Base-by-base conservation (phyloP, 2,797 vertebrate genomes). In the Masticophis lateralis region DNA sequence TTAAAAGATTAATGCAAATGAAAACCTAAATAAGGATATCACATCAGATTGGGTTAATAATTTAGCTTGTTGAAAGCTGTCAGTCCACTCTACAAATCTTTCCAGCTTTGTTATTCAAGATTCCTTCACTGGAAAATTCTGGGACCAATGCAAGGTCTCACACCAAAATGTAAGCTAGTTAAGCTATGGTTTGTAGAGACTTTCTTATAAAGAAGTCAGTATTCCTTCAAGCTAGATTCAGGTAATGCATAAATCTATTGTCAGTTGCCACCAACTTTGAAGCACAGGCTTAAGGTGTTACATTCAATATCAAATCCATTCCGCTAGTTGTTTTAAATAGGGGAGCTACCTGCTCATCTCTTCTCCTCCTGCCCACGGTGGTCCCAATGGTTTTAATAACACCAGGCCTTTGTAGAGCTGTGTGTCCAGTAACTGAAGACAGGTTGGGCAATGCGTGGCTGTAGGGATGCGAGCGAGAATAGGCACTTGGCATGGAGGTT, bases 401-500 rank as follows among this genome's bases (percentile, higher is more conserved):
- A 0, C 99, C 99, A 0, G 99, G 99, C 63, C 99, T 98, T 7
- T 99, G 98, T 79, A 99, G 98, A 0, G 98, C 96, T 57, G 99
- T 98, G 97, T 99, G 99, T 0, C 98, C 98, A 0, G 99, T 96
- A 61, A 99, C 97, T 0, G 98, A 98, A 0, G 98, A 98, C 43
- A 99, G 98, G 5, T 98, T 99, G 43, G 98, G 98, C 96, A 99
- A 97, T 0, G 98, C 98, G 66, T 99, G 98, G 96, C 98, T 98
- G 94, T 99, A 99, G 2, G 99, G 99, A 96, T 99, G 99, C 0
- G 99, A 98, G 87, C 99, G 99, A 0, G 99, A 97, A 96, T 99
- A 99, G 0, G 99, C 99, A 97, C 98, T 99, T 93, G 99, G 99
- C 99, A 99, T 99, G 97, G 99, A 99, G 96, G 99, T 99, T 98